These are phyloP conservation scores for Ecdyonurus torrentis DNA, from an alignment of 2,888 invertebrate genomes.

Conservation along the genomic window DNA sequence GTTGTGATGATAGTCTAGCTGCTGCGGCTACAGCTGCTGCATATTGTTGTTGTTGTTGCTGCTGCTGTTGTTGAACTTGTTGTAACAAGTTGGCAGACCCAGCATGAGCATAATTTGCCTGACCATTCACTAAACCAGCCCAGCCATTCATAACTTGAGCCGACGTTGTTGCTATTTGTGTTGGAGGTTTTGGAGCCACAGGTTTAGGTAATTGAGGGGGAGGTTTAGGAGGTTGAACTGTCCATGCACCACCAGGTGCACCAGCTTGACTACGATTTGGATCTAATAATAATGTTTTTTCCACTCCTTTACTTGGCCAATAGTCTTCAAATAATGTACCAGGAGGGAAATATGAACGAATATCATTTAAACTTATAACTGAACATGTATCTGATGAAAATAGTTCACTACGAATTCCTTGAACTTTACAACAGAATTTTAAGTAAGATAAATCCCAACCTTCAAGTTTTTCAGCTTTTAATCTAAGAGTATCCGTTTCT, in stretches of 20 bases:
- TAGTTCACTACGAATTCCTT: conserved; percentile 77
- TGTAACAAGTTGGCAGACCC: conserved; percentile 13
- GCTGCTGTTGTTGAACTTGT: conserved; percentile 21
- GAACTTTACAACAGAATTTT: conserved; percentile 88
- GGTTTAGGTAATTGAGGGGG: conserved; percentile 10
- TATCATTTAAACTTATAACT: conserved; percentile 77
- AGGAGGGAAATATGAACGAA: conserved; percentile 78
- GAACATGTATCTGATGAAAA: conserved; percentile 83
- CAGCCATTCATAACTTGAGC: conserved; percentile 25
- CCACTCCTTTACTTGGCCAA: conserved; percentile 81
- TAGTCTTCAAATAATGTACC: conserved; percentile 83
- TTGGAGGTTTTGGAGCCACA: conserved; percentile 2
- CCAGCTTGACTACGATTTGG: conserved; percentile 12
- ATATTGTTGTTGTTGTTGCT: conserved; percentile 19
- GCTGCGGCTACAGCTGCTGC: no score
- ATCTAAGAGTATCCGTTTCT: conserved; percentile 68
- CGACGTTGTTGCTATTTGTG: conserved; percentile 1
- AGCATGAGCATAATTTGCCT: conserved; percentile 22
- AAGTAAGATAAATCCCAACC: conserved; percentile 87
- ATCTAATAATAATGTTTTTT: conserved; percentile 21
- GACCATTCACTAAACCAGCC: conserved; percentile 29
- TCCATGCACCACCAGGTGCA: conserved; percentile 16
- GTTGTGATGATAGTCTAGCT: no score
- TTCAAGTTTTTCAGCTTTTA: conserved; percentile 70
- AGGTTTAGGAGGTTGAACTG: conserved; percentile 14